phyloP scores from a whole-genome alignment of 92 coral and sea anemone species.

The Porites rus region DNA sequence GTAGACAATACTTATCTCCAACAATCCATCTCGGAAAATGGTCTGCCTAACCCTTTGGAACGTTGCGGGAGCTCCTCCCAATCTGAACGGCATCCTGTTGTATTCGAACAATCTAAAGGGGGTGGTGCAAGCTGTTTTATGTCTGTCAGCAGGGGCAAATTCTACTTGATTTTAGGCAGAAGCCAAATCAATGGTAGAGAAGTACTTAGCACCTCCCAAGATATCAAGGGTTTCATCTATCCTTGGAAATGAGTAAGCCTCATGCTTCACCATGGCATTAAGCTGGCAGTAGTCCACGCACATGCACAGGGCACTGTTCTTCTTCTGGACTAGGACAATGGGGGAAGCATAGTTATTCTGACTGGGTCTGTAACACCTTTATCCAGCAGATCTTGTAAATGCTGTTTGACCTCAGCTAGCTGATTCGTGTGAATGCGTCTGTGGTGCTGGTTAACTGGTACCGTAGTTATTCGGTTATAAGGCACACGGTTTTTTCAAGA shows the following conservation, averaged over 20 bases:
- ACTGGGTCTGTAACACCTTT: conserved; percentile 42
- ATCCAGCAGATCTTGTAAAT: conserved; percentile 58
- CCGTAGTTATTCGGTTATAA: too few species aligned
- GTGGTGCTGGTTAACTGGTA: conserved; percentile 64
- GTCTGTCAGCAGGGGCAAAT: conserved; percentile 45
- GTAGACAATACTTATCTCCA: conserved; percentile 56
- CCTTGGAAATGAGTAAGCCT: conserved; percentile 40
- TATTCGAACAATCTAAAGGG: conserved; percentile 57
- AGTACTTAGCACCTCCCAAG: conserved; percentile 30
- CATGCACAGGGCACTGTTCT: conserved; percentile 26
- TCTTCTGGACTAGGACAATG: conserved; percentile 40
- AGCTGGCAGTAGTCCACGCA: conserved; percentile 42
- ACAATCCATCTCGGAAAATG: conserved; percentile 37
- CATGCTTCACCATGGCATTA: conserved; percentile 8
- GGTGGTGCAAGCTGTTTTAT: conserved; percentile 57
- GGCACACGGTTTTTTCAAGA: too few species aligned
- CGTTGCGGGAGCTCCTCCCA: conserved; percentile 46
- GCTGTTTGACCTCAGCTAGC: conserved; percentile 61
- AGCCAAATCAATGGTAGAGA: conserved; percentile 39
- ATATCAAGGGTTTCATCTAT: conserved; percentile 35
- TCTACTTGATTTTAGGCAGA: conserved; percentile 49
- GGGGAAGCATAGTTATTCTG: conserved; percentile 70
- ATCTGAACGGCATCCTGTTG: conserved; percentile 67
- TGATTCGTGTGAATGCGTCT: conserved; percentile 28
- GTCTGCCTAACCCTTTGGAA: conserved; percentile 57